Evolutionary conservation across 1,140 invertebrate species (phyloP).

Genomic region (Pygmarrhopalites habei): DNA sequence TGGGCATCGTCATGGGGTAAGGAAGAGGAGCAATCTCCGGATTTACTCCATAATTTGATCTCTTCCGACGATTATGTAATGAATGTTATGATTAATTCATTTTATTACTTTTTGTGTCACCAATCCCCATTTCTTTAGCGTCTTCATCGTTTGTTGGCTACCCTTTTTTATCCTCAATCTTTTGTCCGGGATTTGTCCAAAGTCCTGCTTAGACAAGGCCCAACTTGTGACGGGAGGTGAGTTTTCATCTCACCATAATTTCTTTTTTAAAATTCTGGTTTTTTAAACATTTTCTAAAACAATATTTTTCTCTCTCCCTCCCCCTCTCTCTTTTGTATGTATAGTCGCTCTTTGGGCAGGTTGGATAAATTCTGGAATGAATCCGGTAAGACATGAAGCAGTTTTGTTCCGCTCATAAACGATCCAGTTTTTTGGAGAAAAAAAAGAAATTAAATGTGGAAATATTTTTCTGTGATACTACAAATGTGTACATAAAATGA

Average conservation of each 20-base stretch:
- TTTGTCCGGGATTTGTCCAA: conserved; percentile 81
- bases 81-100: background rate
- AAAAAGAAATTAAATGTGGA: too few species aligned
- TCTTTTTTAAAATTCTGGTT: too few species aligned
- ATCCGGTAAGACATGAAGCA: conserved; percentile 25
- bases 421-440: too few species aligned
- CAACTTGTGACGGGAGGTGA: conserved; percentile 70
- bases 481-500: too few species aligned
- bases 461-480: too few species aligned
- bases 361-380: conserved; percentile 87
- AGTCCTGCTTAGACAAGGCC: conserved; percentile 75
- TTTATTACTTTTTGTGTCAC: conserved; percentile 45
- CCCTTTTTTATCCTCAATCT: conserved; percentile 97
- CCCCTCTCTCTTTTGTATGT: too few species aligned
- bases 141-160: conserved; percentile 64
- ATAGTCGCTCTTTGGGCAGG: conserved; percentile 95
- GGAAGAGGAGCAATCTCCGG: conserved; percentile 40
- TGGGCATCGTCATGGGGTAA: conserved; percentile 76
- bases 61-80: too few species aligned
- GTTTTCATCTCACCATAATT: too few species aligned
- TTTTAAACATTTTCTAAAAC: too few species aligned
- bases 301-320: too few species aligned
- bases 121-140: too few species aligned
- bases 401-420: background rate
- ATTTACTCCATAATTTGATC: too few species aligned